Percentiles rank a stretch among this genome's conserved stretches.
Conservation (phyloP, 2,113 vertebrate species). For the Myotis davidii region DNA sequence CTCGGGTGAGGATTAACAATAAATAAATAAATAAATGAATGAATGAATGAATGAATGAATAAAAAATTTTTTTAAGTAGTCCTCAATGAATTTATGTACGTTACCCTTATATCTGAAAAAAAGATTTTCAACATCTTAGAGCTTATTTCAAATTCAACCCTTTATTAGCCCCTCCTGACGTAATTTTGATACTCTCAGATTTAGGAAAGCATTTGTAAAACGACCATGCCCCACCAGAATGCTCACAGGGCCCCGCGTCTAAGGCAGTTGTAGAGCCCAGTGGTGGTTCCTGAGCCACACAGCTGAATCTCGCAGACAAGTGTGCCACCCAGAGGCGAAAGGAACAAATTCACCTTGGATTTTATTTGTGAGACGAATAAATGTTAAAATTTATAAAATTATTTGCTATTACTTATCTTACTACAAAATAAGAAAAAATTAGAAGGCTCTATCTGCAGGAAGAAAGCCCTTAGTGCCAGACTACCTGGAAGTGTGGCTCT, state of each 20-base stretch:
- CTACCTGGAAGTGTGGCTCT: not conserved
- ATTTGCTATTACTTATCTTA: constrained; percentile 21
- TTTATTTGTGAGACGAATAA: not conserved
- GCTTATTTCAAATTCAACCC: not conserved
- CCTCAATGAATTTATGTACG: not conserved
- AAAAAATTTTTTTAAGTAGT: not conserved
- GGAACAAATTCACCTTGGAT: not conserved
- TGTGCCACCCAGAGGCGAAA: constrained; percentile 83
- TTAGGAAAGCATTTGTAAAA: not conserved
- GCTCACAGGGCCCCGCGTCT: not conserved
- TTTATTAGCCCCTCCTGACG: not conserved
- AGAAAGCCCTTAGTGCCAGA: not conserved
- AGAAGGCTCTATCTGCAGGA: not conserved
- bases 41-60: no score
- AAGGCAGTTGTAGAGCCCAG: not conserved
- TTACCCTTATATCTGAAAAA: not conserved
- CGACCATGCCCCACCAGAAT: not conserved
- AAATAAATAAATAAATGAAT: no score
- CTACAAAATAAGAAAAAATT: constrained; percentile 17
- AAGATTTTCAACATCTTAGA: not conserved
- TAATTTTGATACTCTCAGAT: not conserved
- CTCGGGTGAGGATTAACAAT: no score
- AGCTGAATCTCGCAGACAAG: constrained; percentile 70
- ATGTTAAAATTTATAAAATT: not conserved
- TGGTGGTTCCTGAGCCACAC: not conserved